Percentiles rank a stretch among this genome's conserved stretches.
phyloP scores from a whole-genome alignment of 2,888 invertebrate genomes.

The Dryococelus australis region DNA sequence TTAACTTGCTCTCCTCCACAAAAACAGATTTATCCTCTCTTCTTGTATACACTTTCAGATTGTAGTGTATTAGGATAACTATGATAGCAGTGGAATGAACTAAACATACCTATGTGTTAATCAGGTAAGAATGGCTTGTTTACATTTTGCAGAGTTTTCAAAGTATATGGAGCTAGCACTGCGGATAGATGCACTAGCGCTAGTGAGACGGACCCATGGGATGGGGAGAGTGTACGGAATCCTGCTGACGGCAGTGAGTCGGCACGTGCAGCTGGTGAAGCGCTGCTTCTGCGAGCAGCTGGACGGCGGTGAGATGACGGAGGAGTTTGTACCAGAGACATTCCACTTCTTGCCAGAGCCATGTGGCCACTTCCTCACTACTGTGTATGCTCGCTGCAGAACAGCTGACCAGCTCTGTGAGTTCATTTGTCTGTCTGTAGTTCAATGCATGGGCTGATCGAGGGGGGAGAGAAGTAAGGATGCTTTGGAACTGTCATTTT shows the following conservation, averaged over 20 bases:
- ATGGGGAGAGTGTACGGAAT: slow-evolving; percentile 73
- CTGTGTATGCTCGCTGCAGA: slow-evolving; percentile 72
- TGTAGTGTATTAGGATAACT: too few species aligned
- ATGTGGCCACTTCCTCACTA: slow-evolving; percentile 79
- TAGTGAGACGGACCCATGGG: slow-evolving; percentile 72
- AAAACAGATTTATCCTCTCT: too few species aligned
- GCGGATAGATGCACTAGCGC: slow-evolving; percentile 74
- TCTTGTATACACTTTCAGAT: too few species aligned
- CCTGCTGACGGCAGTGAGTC: slow-evolving; percentile 76
- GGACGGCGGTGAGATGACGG: slow-evolving; percentile 47
- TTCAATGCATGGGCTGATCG: too few species aligned
- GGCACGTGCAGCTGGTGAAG: slow-evolving; percentile 72
- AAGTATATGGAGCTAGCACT: slow-evolving; percentile 68
- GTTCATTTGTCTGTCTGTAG: slow-evolving; percentile 47
- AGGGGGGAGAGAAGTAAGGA: too few species aligned
- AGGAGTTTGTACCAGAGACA: slow-evolving; percentile 66
- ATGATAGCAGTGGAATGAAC: too few species aligned
- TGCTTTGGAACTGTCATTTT: too few species aligned
- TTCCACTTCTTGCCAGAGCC: slow-evolving; percentile 77
- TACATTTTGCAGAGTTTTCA: slow-evolving; percentile 53
- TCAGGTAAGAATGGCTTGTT: too few species aligned
- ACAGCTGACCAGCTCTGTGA: slow-evolving; percentile 75
- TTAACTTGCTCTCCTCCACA: too few species aligned
- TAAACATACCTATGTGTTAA: too few species aligned
- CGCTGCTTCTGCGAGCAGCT: slow-evolving; percentile 68